These are phyloP conservation scores for Rhamnusium bicolor DNA, from an alignment of 2,888 invertebrate species.

Conservation along the genomic window DNA sequence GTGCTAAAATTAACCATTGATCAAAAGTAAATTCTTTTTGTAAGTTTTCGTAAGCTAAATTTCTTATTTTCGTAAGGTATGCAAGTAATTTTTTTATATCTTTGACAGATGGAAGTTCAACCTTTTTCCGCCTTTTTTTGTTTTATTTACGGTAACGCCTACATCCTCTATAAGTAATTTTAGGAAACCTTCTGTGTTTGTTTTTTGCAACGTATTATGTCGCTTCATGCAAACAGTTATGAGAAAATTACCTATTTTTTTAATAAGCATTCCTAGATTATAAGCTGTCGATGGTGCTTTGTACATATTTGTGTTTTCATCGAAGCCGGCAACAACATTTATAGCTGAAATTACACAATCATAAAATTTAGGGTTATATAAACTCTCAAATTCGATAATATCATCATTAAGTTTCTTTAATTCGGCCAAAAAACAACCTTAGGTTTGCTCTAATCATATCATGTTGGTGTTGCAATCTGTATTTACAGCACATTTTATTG, in stretches of 20 bases:
- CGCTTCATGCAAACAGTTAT: constrained; percentile 41
- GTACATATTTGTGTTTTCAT: constrained; percentile 36
- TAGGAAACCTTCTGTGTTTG: constrained; percentile 28
- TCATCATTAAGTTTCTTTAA: constrained; percentile 13
- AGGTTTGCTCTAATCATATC: constrained; percentile 41
- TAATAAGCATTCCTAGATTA: constrained; percentile 43
- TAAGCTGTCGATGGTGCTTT: constrained; percentile 35
- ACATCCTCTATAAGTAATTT: constrained; percentile 37
- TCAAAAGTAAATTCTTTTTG: not conserved
- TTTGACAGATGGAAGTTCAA: constrained; percentile 29
- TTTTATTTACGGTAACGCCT: constrained; percentile 19
- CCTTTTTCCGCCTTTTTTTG: constrained; percentile 31
- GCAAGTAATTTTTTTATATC: constrained; percentile 39
- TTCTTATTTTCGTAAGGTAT: constrained; percentile 15
- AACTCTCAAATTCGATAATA: constrained; percentile 33
- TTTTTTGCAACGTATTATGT: constrained; percentile 32
- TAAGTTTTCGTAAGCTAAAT: not conserved
- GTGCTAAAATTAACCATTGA: constrained; percentile 26
- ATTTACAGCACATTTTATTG: constrained; percentile 49
- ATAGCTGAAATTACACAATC: constrained; percentile 33
- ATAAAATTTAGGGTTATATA: constrained; percentile 44
- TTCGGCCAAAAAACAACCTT: constrained; percentile 24
- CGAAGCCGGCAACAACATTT: constrained; percentile 20
- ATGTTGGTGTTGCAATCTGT: constrained; percentile 44
- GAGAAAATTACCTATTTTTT: constrained; percentile 32